Conservation (phyloP, 1,140 invertebrate genomes). For the Chymomyza costata region DNA sequence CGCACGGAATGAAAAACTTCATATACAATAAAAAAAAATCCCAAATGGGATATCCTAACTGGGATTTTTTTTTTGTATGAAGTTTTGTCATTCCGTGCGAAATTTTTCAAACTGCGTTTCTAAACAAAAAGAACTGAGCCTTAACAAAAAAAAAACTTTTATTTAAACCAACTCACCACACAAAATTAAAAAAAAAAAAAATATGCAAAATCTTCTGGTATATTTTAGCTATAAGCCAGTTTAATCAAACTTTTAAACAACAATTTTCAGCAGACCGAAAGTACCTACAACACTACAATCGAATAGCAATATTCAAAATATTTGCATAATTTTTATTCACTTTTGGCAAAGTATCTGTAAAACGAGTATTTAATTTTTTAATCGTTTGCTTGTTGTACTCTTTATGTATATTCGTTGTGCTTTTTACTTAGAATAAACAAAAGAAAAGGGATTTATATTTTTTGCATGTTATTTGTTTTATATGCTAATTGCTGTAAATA, state of each 20-base stretch:
- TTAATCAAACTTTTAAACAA: slow-evolving; percentile 12
- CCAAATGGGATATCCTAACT: no score
- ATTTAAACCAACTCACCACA: slow-evolving; percentile 61
- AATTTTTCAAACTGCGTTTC: slow-evolving; percentile 48
- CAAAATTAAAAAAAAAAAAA: slow-evolving; percentile 54
- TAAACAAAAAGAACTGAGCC: no score
- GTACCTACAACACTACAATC: slow-evolving; percentile 7
- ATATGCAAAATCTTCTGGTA: slow-evolving; percentile 7
- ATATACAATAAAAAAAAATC: no score
- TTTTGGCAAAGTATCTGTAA: slow-evolving; percentile 25
- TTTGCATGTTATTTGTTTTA: slow-evolving; percentile 47
- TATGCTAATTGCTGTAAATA: slow-evolving; percentile 64
- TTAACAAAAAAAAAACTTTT: slow-evolving; percentile 17
- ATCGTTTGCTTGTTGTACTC: slow-evolving; percentile 1
- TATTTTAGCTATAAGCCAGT: slow-evolving; percentile 23
- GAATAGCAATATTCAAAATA: slow-evolving; percentile 19
- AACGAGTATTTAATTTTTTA: slow-evolving; percentile 10
- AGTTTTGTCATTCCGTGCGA: no score
- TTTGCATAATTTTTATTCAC: slow-evolving; percentile 17
- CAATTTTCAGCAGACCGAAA: not conserved
- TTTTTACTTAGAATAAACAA: not conserved
- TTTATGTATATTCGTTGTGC: slow-evolving; percentile 2
- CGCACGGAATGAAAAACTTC: no score
- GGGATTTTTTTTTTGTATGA: no score
- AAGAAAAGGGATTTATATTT: no score